Percentiles rank a stretch among this genome's conserved stretches.
Evolutionary conservation across 2,113 vertebrate species (phyloP).

Genomic region (Mus spicilegus): DNA sequence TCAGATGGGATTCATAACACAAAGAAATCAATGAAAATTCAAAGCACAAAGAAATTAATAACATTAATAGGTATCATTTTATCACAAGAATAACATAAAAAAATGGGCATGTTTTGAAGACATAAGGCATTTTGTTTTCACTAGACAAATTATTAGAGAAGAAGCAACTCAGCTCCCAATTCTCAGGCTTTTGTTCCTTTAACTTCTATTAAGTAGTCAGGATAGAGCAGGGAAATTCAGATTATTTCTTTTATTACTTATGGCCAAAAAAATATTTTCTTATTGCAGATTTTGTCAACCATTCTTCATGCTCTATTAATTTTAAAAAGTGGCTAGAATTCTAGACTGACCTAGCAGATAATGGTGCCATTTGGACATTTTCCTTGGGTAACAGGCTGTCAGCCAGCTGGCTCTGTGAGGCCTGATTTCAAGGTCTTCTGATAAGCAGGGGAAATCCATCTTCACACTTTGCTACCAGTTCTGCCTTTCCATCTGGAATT

Average conservation of each 20-base stretch:
- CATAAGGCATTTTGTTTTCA: conserved; percentile 51
- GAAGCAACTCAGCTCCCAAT: not conserved
- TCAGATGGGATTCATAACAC: not conserved
- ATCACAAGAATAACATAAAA: conserved; percentile 20
- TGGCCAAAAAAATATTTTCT: conserved; percentile 10
- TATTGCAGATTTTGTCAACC: conserved; percentile 12
- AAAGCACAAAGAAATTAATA: conserved; percentile 50
- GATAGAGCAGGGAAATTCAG: not conserved
- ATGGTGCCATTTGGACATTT: conserved; percentile 1
- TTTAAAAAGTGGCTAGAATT: not conserved
- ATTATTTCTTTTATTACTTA: conserved; percentile 12
- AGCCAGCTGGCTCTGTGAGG: conserved; percentile 30
- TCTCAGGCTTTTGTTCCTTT: not conserved
- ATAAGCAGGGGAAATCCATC: not conserved
- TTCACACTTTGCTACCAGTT: not conserved
- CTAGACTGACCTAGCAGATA: not conserved
- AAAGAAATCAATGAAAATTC: conserved; percentile 44
- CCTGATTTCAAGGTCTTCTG: conserved; percentile 44
- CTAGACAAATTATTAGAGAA: conserved; percentile 27
- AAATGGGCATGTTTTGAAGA: conserved; percentile 15
- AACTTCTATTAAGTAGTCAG: conserved; percentile 31
- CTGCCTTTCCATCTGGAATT: conserved; percentile 53
- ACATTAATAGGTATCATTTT: conserved; percentile 23
- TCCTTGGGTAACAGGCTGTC: not conserved
- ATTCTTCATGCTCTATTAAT: conserved; percentile 29